These are phyloP conservation scores for Schizothorax lantsangensis DNA, from an alignment of 2,797 vertebrate genomes.

Conservation along the genomic window DNA sequence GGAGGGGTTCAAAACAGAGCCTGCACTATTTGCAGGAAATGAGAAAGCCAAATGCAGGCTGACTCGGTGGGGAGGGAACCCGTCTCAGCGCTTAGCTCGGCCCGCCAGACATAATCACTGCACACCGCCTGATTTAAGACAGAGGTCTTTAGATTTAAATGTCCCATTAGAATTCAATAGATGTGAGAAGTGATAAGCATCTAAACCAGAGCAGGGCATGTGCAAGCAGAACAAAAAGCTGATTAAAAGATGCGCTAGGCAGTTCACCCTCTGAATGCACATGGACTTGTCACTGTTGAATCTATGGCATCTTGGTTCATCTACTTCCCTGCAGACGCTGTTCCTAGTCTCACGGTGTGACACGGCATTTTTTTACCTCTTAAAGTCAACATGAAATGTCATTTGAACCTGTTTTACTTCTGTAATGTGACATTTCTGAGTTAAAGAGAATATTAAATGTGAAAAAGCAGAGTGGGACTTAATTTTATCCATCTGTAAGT, in stretches of 20 bases:
- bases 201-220: constrained; percentile 71
- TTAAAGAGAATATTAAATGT: background rate
- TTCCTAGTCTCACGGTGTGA: background rate
- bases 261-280: constrained; percentile 64
- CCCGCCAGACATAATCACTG: constrained; percentile 55
- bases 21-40: constrained; percentile 23
- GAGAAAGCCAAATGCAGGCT: constrained; percentile 58
- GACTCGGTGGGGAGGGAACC: constrained; percentile 56
- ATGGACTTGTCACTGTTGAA: constrained; percentile 67
- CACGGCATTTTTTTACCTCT: background rate
- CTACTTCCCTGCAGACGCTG: constrained; percentile 30
- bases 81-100: constrained; percentile 35
- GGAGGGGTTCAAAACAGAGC: background rate
- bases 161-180: constrained; percentile 73
- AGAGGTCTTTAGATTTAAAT: constrained; percentile 61
- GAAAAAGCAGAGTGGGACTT: background rate
- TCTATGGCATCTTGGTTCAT: constrained; percentile 68
- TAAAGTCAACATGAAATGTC: constrained; percentile 25
- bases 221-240: constrained; percentile 73
- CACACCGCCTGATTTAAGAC: constrained; percentile 53
- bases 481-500: background rate
- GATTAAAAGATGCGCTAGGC: constrained; percentile 74
- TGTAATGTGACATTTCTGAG: constrained; percentile 4
- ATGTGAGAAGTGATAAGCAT: constrained; percentile 64
- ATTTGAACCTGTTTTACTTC: background rate